phyloP scores from a whole-genome alignment of 2,888 invertebrate genomes.

The Netelia virgata region DNA sequence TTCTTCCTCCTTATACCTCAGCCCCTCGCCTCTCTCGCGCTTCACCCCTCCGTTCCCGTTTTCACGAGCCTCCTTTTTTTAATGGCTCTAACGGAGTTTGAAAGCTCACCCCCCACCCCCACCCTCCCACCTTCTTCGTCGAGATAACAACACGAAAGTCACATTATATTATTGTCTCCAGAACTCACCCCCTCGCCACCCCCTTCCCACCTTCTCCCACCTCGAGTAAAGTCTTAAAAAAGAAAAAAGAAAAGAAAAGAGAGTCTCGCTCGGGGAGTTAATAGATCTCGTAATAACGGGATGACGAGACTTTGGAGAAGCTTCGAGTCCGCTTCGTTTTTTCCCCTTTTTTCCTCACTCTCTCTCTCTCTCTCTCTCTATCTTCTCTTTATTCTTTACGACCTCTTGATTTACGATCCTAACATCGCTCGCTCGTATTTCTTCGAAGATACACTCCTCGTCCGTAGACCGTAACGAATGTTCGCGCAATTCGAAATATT shows the following conservation, averaged over 20 bases:
- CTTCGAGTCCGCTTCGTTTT: slow-evolving; percentile 6
- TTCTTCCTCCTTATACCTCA: slow-evolving; percentile 33
- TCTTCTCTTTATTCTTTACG: slow-evolving; percentile 48
- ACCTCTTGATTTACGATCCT: slow-evolving; percentile 54
- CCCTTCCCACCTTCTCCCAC: too few relatives aligned
- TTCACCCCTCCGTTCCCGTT: slow-evolving; percentile 40
- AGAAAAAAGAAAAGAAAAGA: slow-evolving; percentile 10
- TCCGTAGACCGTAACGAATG: background rate
- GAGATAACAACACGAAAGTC: slow-evolving; percentile 36
- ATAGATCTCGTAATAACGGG: slow-evolving; percentile 60
- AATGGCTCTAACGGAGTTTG: slow-evolving; percentile 55
- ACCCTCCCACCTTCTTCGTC: slow-evolving; percentile 2
- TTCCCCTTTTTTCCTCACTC: slow-evolving; percentile 16
- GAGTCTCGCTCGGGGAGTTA: slow-evolving; percentile 48
- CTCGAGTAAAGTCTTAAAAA: background rate
- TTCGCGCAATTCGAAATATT: background rate
- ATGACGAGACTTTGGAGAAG: slow-evolving; percentile 40
- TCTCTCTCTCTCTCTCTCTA: slow-evolving; percentile 3
- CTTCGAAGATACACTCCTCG: slow-evolving; percentile 24
- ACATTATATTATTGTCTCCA: slow-evolving; percentile 51
- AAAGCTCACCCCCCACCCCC: slow-evolving; percentile 21
- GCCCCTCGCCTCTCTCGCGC: background rate
- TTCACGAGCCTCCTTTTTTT: slow-evolving; percentile 59
- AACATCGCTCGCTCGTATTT: slow-evolving; percentile 44
- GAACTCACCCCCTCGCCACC: background rate